phyloP scores from a whole-genome alignment of 2,113 vertebrate genomes.

The Bettongia penicillata region DNA sequence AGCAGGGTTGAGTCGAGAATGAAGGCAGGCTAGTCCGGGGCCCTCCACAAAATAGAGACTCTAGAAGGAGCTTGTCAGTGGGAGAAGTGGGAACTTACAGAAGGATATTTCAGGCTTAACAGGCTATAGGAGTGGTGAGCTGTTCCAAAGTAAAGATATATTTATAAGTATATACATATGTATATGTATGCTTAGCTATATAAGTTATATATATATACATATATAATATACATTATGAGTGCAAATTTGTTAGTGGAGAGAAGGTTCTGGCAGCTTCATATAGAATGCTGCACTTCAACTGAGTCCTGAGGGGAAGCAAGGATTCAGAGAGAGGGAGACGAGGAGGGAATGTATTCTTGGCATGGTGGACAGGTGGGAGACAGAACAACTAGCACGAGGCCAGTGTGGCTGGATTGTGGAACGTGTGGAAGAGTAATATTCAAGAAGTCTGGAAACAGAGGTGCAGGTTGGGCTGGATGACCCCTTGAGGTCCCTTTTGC shows the following conservation, averaged over 20 bases:
- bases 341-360: not conserved
- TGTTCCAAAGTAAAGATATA: not conserved
- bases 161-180: not conserved
- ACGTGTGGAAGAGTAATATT: not conserved
- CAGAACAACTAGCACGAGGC: not conserved
- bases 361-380: not conserved
- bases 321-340: not conserved
- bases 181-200: not conserved
- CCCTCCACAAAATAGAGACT: not conserved
- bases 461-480: not conserved
- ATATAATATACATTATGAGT: not conserved
- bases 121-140: not conserved
- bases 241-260: not conserved
- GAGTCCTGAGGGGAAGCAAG: not conserved
- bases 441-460: not conserved
- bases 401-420: not conserved
- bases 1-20: not conserved
- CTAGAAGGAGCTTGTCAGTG: not conserved
- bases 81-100: not conserved
- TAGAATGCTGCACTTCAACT: not conserved
- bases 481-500: not conserved
- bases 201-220: not conserved
- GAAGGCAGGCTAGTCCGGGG: not conserved
- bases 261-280: not conserved
- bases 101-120: not conserved